A percentile compares a stretch with the other conserved stretches of the same genome.
Conservation (phyloP, 2,888 invertebrate species). For the Lasioglossum malachurum region DNA sequence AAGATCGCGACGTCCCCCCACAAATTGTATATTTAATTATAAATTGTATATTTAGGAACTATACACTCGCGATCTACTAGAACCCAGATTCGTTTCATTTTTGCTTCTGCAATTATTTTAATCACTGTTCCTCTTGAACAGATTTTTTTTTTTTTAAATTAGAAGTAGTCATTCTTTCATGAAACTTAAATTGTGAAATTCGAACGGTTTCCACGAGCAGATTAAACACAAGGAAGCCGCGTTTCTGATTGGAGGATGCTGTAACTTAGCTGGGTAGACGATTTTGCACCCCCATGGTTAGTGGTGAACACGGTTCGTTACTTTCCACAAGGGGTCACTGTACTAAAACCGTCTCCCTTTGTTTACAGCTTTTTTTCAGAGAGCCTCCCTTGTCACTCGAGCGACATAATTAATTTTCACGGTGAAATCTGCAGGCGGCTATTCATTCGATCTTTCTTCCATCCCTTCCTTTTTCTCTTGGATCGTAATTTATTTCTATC, state of each 20-base stretch:
- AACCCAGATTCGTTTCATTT: no score
- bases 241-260: neutral
- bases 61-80: no score
- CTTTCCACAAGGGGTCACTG: neutral
- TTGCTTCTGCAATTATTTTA: no score
- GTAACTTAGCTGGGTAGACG: neutral
- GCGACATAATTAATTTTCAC: conserved; percentile 9
- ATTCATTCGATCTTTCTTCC: neutral
- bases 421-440: neutral
- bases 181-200: neutral
- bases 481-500: neutral
- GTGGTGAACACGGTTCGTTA: conserved; percentile 3
- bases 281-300: conserved; percentile 1
- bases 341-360: conserved; percentile 25
- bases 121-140: no score
- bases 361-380: neutral
- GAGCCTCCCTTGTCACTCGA: neutral
- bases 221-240: neutral
- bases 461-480: neutral
- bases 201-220: neutral
- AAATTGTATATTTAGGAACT: no score
- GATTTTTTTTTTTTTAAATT: no score
- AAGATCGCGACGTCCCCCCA: neutral
- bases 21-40: no score
- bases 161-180: no score